Evolutionary conservation across 2,888 invertebrate genomes (phyloP).

Genomic region (Microctonus brassicae): DNA sequence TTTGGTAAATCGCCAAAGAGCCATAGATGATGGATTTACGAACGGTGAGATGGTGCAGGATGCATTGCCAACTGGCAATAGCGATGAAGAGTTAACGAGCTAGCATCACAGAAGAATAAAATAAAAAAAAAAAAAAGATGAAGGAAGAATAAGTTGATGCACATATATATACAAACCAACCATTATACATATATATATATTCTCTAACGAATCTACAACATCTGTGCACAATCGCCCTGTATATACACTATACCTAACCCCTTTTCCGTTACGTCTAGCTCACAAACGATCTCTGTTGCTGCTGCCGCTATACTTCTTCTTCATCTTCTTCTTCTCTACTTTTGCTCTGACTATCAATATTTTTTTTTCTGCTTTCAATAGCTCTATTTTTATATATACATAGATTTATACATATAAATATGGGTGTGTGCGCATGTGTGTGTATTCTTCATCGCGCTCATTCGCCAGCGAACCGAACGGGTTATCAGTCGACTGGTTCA

Average conservation of each 20-base stretch:
- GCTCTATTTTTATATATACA: neutral
- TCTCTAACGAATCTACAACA: slow-evolving; percentile 24
- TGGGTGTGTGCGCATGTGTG: too few relatives aligned
- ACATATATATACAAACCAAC: too few relatives aligned
- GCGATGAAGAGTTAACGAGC: slow-evolving; percentile 35
- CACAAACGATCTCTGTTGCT: neutral
- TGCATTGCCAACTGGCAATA: slow-evolving; percentile 36
- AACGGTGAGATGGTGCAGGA: slow-evolving; percentile 23
- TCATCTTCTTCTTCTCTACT: slow-evolving; percentile 9
- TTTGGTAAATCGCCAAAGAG: slow-evolving; percentile 43
- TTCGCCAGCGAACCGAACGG: slow-evolving; percentile 27
- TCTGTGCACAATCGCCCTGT: slow-evolving; percentile 19
- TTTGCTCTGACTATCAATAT: slow-evolving; percentile 7
- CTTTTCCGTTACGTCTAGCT: neutral
- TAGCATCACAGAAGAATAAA: slow-evolving; percentile 16
- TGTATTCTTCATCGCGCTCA: slow-evolving; percentile 12
- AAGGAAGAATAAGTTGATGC: slow-evolving; percentile 26
- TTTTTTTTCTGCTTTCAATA: slow-evolving; percentile 9
- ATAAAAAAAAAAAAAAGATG: slow-evolving; percentile 20
- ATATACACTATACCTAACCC: neutral
- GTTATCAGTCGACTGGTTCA: slow-evolving; percentile 41
- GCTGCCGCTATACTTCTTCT: neutral
- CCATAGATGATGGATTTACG: slow-evolving; percentile 34
- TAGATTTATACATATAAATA: too few relatives aligned
- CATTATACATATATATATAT: slow-evolving; percentile 28